phyloP scores from a whole-genome alignment of 2,888 invertebrate species.

The Gastracanthus pulcherrimus region DNA sequence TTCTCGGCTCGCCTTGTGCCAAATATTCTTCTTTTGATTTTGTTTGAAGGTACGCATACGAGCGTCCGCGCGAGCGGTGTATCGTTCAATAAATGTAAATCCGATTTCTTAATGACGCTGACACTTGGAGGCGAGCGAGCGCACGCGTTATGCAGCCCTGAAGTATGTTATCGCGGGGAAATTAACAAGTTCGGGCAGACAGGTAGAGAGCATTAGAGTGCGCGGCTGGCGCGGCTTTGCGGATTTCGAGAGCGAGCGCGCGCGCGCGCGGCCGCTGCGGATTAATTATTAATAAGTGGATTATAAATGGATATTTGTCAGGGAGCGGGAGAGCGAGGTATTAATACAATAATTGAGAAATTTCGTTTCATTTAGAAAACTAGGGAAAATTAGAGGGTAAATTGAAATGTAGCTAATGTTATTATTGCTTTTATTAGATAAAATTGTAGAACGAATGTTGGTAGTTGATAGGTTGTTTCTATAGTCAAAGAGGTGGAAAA shows the following conservation, averaged over 20 bases:
- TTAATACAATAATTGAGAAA: background rate
- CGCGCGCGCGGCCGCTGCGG: background rate
- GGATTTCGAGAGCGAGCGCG: background rate
- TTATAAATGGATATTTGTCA: conserved; percentile 1
- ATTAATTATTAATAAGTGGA: background rate
- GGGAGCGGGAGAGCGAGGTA: background rate
- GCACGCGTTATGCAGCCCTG: background rate
- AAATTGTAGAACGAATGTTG: no score
- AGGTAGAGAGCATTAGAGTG: background rate
- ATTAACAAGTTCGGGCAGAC: conserved; percentile 6
- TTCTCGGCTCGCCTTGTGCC: conserved; percentile 11
- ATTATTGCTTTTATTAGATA: no score
- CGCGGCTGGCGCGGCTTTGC: background rate
- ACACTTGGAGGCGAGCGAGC: no score
- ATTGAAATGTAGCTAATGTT: no score
- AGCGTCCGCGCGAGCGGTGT: background rate
- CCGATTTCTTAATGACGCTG: background rate
- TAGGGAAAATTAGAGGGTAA: no score
- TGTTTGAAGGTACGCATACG: background rate
- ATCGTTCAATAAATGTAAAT: conserved; percentile 21
- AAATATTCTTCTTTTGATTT: background rate
- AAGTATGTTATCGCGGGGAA: conserved; percentile 7
- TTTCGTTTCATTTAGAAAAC: no score
- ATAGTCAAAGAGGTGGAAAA: no score
- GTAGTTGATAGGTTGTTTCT: no score